Base-by-base conservation (phyloP, 2,797 vertebrate genomes). In the Chromobotia macracanthus region DNA sequence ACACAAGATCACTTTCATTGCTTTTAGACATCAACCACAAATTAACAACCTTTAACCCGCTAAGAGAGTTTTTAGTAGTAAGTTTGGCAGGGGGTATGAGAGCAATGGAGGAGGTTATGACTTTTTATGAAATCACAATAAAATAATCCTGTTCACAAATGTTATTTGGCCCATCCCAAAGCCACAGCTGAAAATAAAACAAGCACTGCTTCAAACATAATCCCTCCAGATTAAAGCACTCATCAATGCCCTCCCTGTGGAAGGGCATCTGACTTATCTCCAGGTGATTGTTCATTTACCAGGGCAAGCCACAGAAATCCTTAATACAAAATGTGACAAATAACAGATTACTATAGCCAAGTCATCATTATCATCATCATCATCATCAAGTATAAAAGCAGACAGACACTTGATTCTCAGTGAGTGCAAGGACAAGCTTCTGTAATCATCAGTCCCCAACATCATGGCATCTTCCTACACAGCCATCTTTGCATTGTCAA, bases 401-500 rank as follows among this genome's bases (percentile, higher is more conserved):
- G 35, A 6, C 66, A 12, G 35, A 6, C 2, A 6, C 48, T 38
- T 63, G 8, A 3, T 25, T 55, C 64, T 50, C 0, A 13, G 28
- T 10, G 0, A 48, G 25, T 50, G 10, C 41, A 7, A 70, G n/a
- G 31, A 31, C 31, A 69, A 63, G 18, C 18, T 31, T 31, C 31
- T 31, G 31, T 31, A 31, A 58, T 38, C 10, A 35, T 23, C 12
- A 16, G n/a, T 3, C 4, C 38, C 4, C 0, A 87, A 80, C 73
- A 94, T 89, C 91, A 95, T 87, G 90, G 84, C 88, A 79, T 93
- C 93, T 44, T 83, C 89, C 48, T 93, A 87, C 69, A 88, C 87
- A 0, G 31, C 95, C 79, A 82, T 97, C 69, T 87, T 95, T 35
- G 88, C 89, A 69, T 85, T 96, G 25, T 90, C 91, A 88, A 88